Base-by-base conservation (phyloP, 2,113 vertebrate species). In the Eulacestoma nigropectus region DNA sequence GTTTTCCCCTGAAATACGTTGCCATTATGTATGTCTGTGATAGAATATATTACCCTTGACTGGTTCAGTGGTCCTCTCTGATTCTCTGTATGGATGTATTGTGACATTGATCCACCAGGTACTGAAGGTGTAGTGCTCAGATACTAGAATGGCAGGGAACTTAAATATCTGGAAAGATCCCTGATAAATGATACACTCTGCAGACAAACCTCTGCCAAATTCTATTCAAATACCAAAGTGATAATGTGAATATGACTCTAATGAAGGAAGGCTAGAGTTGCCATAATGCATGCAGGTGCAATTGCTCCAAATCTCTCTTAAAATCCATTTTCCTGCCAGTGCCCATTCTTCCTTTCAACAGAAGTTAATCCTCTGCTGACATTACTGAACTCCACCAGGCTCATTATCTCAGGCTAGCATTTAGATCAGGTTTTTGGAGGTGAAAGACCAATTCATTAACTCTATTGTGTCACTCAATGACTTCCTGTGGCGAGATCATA, bases 381-480 rank as follows among this genome's bases (percentile, higher is more conserved):
- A 97, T 93, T 95, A 96, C 87, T 95, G 94, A 97, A 97, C 96
- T 96, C 93, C 89, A 96, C 94, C 95, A 95, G 32, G 95, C 87
- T 96, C 89, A 96, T 97, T 97, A 95, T 96, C 86, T 97, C 93
- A 93, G 91, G 53, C 87, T 95, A 97, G 94, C 89, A 97, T 97
- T 97, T 97, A 96, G 69, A 96, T 95, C 94, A 91, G 96, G 94
- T 84, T 96, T 97, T 97, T 94, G 93, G 94, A 97, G 96, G 96
- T 97, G 96, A 96, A 97, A 97, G 95, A 95, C 95, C 95, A 96
- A 89, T 97, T 96, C 95, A 97, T 97, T 97, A 97, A 95, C 89
- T 94, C 91, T 84, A 97, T 97, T 97, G 95, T 97, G 95, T 91
- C 94, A 97, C 62, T 95, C 94, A 95, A 97, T 96, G 96, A 87